Conservation (phyloP, 23 tunicate species). For the Halocynthia roretzi region DNA sequence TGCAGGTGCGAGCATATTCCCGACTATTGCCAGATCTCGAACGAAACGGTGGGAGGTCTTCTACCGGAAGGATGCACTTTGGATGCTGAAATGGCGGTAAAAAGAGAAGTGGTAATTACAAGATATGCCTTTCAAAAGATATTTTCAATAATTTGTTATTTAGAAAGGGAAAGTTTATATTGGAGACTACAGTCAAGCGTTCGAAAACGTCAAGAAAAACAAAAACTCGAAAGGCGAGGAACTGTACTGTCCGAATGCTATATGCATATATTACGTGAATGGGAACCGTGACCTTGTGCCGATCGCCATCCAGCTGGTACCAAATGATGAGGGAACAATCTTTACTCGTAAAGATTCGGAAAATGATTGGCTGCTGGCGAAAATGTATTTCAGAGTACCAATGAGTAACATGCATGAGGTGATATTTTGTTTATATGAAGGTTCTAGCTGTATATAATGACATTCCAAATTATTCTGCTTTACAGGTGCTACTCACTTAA, state of each 20-base stretch:
- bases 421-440: too few relatives aligned
- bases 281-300: conserved; percentile 37
- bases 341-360: conserved; percentile 47
- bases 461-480: neutral
- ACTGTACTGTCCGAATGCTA: conserved; percentile 22
- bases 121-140: too few relatives aligned
- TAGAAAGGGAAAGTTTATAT: conserved; percentile 57
- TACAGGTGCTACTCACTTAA: neutral
- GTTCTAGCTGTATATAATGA: too few relatives aligned
- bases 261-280: conserved; percentile 32
- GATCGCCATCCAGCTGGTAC: conserved; percentile 70
- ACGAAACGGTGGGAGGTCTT: conserved; percentile 9
- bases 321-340: conserved; percentile 26
- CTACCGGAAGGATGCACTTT: conserved; percentile 8
- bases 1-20: conserved; percentile 34
- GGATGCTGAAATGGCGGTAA: conserved; percentile 41
- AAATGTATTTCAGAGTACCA: conserved; percentile 40
- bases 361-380: conserved; percentile 71
- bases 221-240: conserved; percentile 2
- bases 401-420: conserved; percentile 27
- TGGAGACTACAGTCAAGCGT: conserved; percentile 28
- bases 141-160: too few relatives aligned
- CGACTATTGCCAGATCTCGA: conserved; percentile 22
- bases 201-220: conserved; percentile 17
- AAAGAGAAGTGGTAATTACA: too few relatives aligned